phyloP scores from a whole-genome alignment of 2,113 vertebrate genomes.

The Mesitornis unicolor region DNA sequence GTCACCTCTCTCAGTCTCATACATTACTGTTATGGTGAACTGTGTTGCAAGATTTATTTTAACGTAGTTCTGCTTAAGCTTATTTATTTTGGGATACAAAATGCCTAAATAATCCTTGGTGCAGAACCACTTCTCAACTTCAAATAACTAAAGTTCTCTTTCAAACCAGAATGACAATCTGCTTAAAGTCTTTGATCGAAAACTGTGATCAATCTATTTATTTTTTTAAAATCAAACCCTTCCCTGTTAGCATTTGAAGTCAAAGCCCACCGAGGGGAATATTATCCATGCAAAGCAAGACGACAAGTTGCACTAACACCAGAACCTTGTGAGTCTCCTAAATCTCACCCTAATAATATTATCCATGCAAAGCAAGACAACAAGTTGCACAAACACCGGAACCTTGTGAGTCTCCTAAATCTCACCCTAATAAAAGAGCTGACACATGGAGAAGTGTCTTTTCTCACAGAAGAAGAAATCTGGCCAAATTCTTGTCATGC shows the following conservation, averaged over 20 bases:
- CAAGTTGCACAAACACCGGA: neutral
- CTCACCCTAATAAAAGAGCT: neutral
- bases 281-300: neutral
- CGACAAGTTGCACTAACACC: neutral
- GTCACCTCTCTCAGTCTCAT: no score
- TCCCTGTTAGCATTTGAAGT: neutral
- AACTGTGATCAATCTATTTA: neutral
- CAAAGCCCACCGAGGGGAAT: neutral
- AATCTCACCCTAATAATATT: neutral
- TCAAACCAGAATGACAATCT: neutral
- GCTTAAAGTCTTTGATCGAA: neutral
- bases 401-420: neutral
- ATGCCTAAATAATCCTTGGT: neutral
- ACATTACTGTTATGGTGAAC: neutral
- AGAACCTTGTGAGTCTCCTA: neutral
- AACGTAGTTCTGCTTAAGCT: neutral
- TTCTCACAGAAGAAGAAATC: neutral
- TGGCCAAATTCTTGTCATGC: fast-evolving
- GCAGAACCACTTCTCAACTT: neutral
- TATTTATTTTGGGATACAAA: neutral
- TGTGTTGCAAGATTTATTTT: neutral
- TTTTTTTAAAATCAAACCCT: neutral
- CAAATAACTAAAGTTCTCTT: neutral
- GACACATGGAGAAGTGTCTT: neutral
- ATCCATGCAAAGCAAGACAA: neutral